phyloP scores from a whole-genome alignment of 2,797 vertebrate genomes.

The Eurystomus glaucurus region DNA sequence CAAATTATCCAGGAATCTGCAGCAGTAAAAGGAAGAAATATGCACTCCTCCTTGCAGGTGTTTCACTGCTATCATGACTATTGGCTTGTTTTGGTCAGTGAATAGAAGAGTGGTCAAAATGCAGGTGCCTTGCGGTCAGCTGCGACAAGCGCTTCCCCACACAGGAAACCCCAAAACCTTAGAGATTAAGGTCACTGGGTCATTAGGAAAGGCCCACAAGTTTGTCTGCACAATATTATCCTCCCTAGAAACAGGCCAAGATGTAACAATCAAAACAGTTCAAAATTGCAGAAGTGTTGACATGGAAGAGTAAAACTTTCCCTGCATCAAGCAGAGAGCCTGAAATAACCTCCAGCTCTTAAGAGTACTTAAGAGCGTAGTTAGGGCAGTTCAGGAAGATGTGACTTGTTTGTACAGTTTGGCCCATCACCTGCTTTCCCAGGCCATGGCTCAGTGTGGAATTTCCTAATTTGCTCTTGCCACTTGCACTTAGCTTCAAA shows the following conservation, averaged over 20 bases:
- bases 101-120: slow-evolving; percentile 36
- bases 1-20: neutral
- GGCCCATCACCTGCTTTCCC: neutral
- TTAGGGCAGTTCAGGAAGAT: neutral
- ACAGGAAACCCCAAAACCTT: slow-evolving; percentile 74
- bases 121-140: slow-evolving; percentile 28
- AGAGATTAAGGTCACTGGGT: slow-evolving; percentile 64
- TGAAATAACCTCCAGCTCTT: neutral
- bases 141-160: slow-evolving; percentile 51
- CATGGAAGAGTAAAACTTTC: neutral
- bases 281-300: slow-evolving; percentile 6
- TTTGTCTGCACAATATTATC: slow-evolving; percentile 62
- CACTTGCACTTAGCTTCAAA: neutral
- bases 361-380: neutral
- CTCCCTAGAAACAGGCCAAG: slow-evolving; percentile 50
- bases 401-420: neutral
- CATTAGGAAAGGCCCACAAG: slow-evolving; percentile 57
- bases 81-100: slow-evolving; percentile 12
- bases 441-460: neutral
- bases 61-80: slow-evolving; percentile 47
- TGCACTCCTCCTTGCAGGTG: neutral
- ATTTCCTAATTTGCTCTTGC: neutral
- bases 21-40: slow-evolving; percentile 33
- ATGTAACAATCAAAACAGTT: slow-evolving; percentile 23
- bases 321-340: neutral